phyloP scores from a whole-genome alignment of 2,888 invertebrate genomes.

The Exephanes ischioxanthus region DNA sequence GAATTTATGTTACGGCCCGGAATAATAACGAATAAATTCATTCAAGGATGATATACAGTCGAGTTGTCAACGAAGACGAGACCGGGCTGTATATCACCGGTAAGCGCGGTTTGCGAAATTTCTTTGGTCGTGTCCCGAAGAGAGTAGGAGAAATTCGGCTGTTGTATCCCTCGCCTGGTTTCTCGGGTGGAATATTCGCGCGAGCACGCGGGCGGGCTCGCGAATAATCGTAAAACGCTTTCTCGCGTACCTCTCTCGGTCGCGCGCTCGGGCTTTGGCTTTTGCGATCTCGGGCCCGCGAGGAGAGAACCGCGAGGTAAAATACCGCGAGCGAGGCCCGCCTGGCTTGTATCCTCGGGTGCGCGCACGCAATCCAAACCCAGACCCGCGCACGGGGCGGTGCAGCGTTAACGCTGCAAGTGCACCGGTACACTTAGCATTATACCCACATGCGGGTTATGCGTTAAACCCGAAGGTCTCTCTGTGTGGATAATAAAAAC shows the following conservation, averaged over 20 bases:
- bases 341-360: slow-evolving; percentile 26
- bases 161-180: slow-evolving; percentile 52
- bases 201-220: slow-evolving; percentile 66
- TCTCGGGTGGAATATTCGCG: slow-evolving; percentile 55
- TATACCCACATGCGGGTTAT: slow-evolving; percentile 59
- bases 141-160: slow-evolving; percentile 43
- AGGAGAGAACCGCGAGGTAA: slow-evolving; percentile 4
- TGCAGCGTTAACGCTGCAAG: slow-evolving; percentile 44
- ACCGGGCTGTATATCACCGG: slow-evolving; percentile 62
- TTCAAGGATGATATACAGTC: slow-evolving; percentile 51
- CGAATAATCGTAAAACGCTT: slow-evolving; percentile 65
- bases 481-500: slow-evolving; percentile 47
- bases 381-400: slow-evolving; percentile 29
- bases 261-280: background rate
- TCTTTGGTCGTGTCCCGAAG: slow-evolving; percentile 62
- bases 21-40: slow-evolving; percentile 59
- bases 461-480: slow-evolving; percentile 41
- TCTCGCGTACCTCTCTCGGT: slow-evolving; percentile 39
- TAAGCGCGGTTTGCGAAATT: slow-evolving; percentile 68
- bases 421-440: slow-evolving; percentile 56
- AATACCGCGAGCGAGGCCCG: slow-evolving; percentile 24
- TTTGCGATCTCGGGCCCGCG: slow-evolving; percentile 13
- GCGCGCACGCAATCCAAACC: slow-evolving; percentile 33
- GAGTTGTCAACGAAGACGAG: slow-evolving; percentile 68
- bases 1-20: background rate